Evolutionary conservation across 30 jellyfish, hydroid and myxozoan species (phyloP).

Genomic region (Turritopsis dohrnii): DNA sequence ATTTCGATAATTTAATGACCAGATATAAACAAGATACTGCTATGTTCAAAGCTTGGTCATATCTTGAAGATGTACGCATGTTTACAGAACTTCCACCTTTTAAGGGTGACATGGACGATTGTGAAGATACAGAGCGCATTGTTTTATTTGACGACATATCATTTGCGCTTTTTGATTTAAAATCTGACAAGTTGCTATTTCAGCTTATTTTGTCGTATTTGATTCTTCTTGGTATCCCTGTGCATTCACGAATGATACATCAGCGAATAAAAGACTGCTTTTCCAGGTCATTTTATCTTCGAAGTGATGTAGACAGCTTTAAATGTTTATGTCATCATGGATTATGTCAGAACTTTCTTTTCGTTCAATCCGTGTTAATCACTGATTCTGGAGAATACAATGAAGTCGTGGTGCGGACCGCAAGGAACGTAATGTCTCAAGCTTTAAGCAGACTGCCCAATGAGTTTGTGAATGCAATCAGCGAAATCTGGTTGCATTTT

Average conservation of each 20-base stretch:
- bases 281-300: constrained; percentile 7
- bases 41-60: constrained; percentile 41
- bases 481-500: constrained; percentile 66
- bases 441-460: constrained; percentile 26
- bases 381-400: background rate
- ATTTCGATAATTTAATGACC: constrained; percentile 5
- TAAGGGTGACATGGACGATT: constrained; percentile 31
- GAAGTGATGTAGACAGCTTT: background rate
- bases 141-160: constrained; percentile 69
- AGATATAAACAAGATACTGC: background rate
- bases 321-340: constrained; percentile 31
- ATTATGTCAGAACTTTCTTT: background rate
- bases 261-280: background rate
- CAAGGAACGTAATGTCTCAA: constrained; percentile 47
- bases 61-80: constrained; percentile 30
- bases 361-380: constrained; percentile 7
- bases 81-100: constrained; percentile 1
- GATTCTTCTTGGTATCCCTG: constrained; percentile 61
- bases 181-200: constrained; percentile 27
- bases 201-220: constrained; percentile 43
- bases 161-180: constrained; percentile 42
- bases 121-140: constrained; percentile 85
- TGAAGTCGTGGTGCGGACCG: constrained; percentile 20
- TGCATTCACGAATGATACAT: constrained; percentile 22
- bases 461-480: constrained; percentile 12